Evolutionary conservation across 2,113 vertebrate species (phyloP), one percentile per base, ranked within the genome.

Genomic region (Brienomyrus longianalis): DNA sequence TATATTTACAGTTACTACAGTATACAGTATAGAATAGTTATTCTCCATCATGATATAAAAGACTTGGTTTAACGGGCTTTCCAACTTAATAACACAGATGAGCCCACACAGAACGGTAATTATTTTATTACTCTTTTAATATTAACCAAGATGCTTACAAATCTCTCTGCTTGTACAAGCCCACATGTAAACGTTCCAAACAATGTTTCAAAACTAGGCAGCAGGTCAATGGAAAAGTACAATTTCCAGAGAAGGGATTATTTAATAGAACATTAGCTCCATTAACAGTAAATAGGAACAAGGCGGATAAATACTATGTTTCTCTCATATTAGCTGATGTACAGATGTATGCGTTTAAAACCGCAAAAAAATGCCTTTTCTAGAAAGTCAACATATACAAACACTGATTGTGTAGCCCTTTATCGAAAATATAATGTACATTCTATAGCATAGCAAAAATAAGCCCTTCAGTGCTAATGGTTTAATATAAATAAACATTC

Each of bases 91-190:
- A 35, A 54, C 50, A 87, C 51, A 87, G 50, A 87, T 54, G 51
- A 87, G 85, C 85, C 85, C 50, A 87, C 85, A 87, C 85, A 54
- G 54, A 2, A 87, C 15, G 15, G 27, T 48, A 35, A 54, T 31
- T 31, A 52, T 87, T 87, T 87, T 87, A 35, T 54, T 87, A 87
- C 51, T 87, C n/a, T 48, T 87, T 87, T 87, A 87, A 87, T 87
- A 35, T 87, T 87, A 87, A 87, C 51, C 48, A 87, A 35, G 27
- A 27, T 50, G 48, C 31, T 54, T 87, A 87, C 85, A 87, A n/a
- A 87, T 54, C 35, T 54, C 27, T 87, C 17, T 54, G 51, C 51
- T 87, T 56, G 51, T 87, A 51, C 51, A 87, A 87, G 27, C 85
- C 85, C n/a, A 87, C 48, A 87, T 31, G 85, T 87, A 87, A 87